Evolutionary conservation across 2,113 vertebrate species (phyloP).

Genomic region (Aramus guarauna): DNA sequence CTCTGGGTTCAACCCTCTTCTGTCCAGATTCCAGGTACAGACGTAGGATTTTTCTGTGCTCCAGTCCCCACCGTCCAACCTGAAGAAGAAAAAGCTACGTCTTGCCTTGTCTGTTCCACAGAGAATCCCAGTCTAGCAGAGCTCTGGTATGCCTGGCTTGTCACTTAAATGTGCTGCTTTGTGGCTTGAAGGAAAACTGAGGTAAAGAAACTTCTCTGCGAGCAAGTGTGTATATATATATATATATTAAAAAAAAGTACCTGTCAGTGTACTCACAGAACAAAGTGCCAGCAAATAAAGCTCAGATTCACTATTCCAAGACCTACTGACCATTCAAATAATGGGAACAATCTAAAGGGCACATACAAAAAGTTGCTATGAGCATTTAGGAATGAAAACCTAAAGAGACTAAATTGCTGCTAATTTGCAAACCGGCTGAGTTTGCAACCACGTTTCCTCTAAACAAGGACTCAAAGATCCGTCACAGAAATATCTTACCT

Average conservation of each 20-base stretch:
- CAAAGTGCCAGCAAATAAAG: not conserved
- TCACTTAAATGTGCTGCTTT: not conserved
- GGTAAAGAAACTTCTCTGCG: not conserved
- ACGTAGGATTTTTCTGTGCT: constrained; percentile 82
- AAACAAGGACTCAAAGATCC: not conserved
- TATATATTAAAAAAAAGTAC: too few relatives aligned
- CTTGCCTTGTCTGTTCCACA: not conserved
- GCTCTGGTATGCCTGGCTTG: not conserved
- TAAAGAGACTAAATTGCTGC: not conserved
- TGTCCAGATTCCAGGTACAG: constrained; percentile 91
- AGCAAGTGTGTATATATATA: not conserved
- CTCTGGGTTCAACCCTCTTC: constrained; percentile 76
- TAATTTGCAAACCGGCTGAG: not conserved
- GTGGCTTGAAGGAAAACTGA: not conserved
- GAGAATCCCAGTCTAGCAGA: not conserved
- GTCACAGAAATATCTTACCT: not conserved
- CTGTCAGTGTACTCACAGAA: not conserved
- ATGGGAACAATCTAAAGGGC: not conserved
- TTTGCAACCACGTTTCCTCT: not conserved
- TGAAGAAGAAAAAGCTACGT: not conserved
- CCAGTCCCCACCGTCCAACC: constrained; percentile 87
- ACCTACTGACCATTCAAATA: not conserved
- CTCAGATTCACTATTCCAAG: not conserved
- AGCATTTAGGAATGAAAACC: not conserved
- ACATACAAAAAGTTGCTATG: not conserved